These are phyloP conservation scores for Telmatochromis brichardi DNA, from an alignment of 2,113 vertebrate genomes.

Conservation along the genomic window DNA sequence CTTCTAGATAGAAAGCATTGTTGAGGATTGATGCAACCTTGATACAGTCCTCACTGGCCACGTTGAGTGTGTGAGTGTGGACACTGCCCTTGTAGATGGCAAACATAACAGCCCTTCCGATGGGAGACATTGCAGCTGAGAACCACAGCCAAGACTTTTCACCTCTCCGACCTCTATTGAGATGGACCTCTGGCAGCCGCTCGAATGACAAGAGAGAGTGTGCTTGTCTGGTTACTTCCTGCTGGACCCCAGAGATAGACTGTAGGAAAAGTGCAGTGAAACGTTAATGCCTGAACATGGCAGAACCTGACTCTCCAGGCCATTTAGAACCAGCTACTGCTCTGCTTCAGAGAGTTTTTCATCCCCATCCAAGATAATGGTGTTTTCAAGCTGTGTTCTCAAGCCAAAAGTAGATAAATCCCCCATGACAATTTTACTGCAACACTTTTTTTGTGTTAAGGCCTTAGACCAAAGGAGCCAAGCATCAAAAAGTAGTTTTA, in stretches of 20 bases:
- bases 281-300: slow-evolving; percentile 63
- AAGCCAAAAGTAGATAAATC: slow-evolving; percentile 42
- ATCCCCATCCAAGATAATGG: slow-evolving; percentile 42
- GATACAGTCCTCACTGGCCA: slow-evolving; percentile 96
- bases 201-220: slow-evolving; percentile 90
- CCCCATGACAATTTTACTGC: slow-evolving; percentile 29
- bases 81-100: slow-evolving; percentile 92
- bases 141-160: slow-evolving; percentile 97
- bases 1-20: slow-evolving; percentile 92
- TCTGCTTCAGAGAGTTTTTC: slow-evolving; percentile 39
- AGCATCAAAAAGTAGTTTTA: slow-evolving; percentile 7
- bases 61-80: slow-evolving; percentile 89
- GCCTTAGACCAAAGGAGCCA: neutral
- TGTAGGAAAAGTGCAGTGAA: slow-evolving; percentile 70
- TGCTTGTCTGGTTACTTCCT: slow-evolving; percentile 90
- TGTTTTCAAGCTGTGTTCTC: slow-evolving; percentile 47
- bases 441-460: slow-evolving; percentile 11
- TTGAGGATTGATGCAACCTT: slow-evolving; percentile 96
- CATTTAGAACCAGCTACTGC: slow-evolving; percentile 45
- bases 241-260: slow-evolving; percentile 95
- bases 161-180: slow-evolving; percentile 70
- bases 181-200: slow-evolving; percentile 88
- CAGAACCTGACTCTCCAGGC: slow-evolving; percentile 47
- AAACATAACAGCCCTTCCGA: slow-evolving; percentile 94
- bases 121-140: slow-evolving; percentile 86